Conservation (phyloP, 2,113 vertebrate genomes). For the Cavia porcellus region DNA sequence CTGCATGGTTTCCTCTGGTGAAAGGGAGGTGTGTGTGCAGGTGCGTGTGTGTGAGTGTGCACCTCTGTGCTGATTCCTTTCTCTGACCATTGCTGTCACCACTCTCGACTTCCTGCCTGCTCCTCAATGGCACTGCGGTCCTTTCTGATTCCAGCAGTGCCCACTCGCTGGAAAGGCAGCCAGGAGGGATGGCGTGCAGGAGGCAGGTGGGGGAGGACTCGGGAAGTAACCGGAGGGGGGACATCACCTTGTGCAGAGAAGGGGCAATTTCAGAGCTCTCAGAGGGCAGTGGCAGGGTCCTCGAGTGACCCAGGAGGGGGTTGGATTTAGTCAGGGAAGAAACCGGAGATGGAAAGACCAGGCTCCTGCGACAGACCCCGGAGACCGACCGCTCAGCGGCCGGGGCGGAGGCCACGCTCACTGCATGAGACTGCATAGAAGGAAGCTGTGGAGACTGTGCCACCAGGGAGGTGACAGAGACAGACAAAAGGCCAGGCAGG, state of each 20-base stretch:
- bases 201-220: not conserved
- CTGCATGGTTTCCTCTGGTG: fast-evolving
- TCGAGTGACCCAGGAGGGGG: fast-evolving
- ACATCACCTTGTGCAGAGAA: fast-evolving
- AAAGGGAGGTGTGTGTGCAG: fast-evolving
- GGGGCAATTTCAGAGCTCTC: fast-evolving
- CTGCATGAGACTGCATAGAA: fast-evolving
- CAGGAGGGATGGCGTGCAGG: fast-evolving
- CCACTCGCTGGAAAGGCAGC: too few species aligned
- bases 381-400: not conserved
- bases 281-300: fast-evolving
- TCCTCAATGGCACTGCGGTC: not conserved
- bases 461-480: not conserved
- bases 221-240: fast-evolving
- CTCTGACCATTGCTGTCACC: too few species aligned
- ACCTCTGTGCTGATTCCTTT: too few species aligned
- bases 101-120: fast-evolving
- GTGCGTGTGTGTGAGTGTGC: fast-evolving
- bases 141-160: not conserved
- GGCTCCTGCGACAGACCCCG: fast-evolving
- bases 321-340: not conserved
- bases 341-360: fast-evolving
- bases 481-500: not conserved
- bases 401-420: fast-evolving
- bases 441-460: fast-evolving